Evolutionary conservation across 2,113 vertebrate species (phyloP).

Genomic region (Ceyx margarethae): DNA sequence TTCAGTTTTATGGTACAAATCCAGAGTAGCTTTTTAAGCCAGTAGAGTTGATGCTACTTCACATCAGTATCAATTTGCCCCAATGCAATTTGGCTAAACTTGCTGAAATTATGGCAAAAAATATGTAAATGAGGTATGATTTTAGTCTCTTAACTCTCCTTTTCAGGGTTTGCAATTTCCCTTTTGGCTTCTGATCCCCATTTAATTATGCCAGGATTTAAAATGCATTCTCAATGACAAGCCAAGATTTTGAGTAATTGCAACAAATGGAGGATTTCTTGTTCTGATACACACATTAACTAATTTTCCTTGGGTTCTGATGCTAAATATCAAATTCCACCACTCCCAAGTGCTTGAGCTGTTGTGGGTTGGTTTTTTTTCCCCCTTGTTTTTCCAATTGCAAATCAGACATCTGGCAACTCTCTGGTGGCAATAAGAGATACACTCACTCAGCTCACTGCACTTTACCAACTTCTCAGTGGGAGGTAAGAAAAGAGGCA

Average conservation of each 20-base stretch:
- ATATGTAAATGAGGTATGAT: neutral
- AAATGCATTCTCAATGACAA: conserved; percentile 10
- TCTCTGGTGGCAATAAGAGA: conserved; percentile 41
- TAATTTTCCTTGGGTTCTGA: conserved; percentile 57
- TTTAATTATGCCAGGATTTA: conserved; percentile 20
- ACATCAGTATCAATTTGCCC: neutral
- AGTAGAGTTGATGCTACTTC: neutral
- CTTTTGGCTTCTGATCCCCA: conserved; percentile 22
- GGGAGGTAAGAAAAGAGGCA: conserved; percentile 22
- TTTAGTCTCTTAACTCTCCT: conserved; percentile 17
- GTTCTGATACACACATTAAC: conserved; percentile 38
- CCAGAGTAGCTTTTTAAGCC: neutral
- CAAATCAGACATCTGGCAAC: conserved; percentile 54
- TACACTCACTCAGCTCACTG: neutral
- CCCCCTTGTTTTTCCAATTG: neutral
- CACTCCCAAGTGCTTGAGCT: neutral
- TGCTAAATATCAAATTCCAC: conserved; percentile 52
- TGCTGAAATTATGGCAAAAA: conserved; percentile 30
- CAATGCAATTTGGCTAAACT: neutral
- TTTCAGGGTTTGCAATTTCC: conserved; percentile 8
- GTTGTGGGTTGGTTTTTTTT: neutral
- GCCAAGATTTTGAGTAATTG: conserved; percentile 64
- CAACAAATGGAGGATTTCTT: conserved; percentile 41
- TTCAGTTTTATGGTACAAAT: neutral
- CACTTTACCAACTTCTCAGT: conserved; percentile 5